phyloP scores from a whole-genome alignment of 2,888 invertebrate genomes.

The Synergus umbraculus region DNA sequence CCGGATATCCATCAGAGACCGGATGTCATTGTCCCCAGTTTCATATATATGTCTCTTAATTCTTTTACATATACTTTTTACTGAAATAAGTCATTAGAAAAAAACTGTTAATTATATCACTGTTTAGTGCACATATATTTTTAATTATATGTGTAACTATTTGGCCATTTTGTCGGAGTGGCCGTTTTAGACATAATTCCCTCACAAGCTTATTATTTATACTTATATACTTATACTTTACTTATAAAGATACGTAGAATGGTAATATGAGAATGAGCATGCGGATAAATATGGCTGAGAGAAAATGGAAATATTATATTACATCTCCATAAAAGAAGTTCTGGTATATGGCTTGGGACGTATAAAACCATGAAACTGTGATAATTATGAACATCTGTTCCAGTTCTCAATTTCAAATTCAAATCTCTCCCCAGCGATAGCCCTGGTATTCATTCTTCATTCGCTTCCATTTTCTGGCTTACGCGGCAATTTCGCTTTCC shows the following conservation, averaged over 20 bases:
- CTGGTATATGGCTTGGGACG: conserved; percentile 10
- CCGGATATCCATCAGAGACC: conserved; percentile 8
- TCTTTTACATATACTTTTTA: no score
- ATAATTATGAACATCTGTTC: conserved; percentile 57
- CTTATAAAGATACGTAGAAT: neutral
- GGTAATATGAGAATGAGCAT: conserved; percentile 10
- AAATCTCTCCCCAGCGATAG: conserved; percentile 43
- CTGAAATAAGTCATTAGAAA: no score
- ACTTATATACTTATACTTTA: neutral
- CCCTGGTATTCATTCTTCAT: conserved; percentile 33
- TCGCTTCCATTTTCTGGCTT: conserved; percentile 39
- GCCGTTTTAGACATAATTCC: no score
- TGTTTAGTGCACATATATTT: no score
- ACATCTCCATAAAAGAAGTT: conserved; percentile 12
- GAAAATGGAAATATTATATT: conserved; percentile 36
- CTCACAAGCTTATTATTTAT: no score
- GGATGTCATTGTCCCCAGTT: conserved; percentile 12
- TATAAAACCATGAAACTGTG: conserved; percentile 44
- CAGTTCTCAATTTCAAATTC: conserved; percentile 53
- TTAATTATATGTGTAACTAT: no score
- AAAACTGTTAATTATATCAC: no score
- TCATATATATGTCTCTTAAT: neutral
- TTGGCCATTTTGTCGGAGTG: no score
- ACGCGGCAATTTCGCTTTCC: conserved; percentile 34
- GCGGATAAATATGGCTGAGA: conserved; percentile 20